A percentile compares a stretch with the other conserved stretches of the same genome.
Evolutionary conservation across 2,888 invertebrate species (phyloP).

Genomic region (Acanthopleura granulata): DNA sequence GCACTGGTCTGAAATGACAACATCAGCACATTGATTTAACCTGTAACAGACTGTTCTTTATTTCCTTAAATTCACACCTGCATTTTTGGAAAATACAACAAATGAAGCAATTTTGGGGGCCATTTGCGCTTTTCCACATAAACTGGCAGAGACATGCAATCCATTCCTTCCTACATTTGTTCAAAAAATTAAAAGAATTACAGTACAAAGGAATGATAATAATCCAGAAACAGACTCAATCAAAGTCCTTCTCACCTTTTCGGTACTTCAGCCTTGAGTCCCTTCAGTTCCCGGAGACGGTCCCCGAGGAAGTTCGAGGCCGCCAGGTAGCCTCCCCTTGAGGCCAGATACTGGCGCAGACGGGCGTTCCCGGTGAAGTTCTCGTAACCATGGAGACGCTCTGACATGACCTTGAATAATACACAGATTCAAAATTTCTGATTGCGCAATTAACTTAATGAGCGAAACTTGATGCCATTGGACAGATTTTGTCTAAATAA

Average conservation of each 20-base stretch:
- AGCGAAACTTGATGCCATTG: too few species aligned
- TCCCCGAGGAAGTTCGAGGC: conserved; percentile 52
- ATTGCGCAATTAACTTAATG: too few species aligned
- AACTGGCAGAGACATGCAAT: too few species aligned
- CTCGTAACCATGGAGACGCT: conserved; percentile 51
- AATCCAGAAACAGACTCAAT: too few species aligned
- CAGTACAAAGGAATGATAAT: too few species aligned
- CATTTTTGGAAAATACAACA: too few species aligned
- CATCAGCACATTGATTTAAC: conserved; percentile 4
- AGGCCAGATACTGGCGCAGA: conserved; percentile 53
- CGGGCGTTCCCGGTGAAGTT: conserved; percentile 53
- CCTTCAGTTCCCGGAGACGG: conserved; percentile 61
- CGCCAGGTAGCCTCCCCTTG: conserved; percentile 56
- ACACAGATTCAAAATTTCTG: background rate
- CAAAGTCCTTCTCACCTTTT: background rate
- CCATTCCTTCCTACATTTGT: too few species aligned
- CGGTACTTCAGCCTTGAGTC: conserved; percentile 27
- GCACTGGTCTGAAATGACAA: background rate
- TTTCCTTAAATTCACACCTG: too few species aligned
- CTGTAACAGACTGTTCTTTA: background rate
- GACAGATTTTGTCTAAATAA: too few species aligned
- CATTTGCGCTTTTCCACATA: too few species aligned
- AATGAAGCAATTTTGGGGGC: too few species aligned
- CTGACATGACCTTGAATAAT: conserved; percentile 45
- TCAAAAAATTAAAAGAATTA: too few species aligned